These are phyloP conservation scores for Diabrotica virgifera DNA, from an alignment of 1,140 invertebrate genomes.

Conservation along the genomic window DNA sequence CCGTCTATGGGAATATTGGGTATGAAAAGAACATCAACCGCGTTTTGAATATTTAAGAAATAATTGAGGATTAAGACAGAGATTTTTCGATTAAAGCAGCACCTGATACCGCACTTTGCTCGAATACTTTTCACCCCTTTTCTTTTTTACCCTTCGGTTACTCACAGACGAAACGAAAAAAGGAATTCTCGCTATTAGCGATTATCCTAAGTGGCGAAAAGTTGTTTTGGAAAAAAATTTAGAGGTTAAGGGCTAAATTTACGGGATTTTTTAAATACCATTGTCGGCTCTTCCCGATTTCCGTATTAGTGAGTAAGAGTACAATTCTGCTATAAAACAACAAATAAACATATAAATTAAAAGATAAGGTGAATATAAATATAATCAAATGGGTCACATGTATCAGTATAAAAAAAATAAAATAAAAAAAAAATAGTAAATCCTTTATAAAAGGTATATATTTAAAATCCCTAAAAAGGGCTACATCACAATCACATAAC, in stretches of 20 bases:
- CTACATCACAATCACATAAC: too few relatives aligned
- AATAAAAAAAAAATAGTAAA: too few relatives aligned
- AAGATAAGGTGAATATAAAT: too few relatives aligned
- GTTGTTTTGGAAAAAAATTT: background rate
- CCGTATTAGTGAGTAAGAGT: too few relatives aligned
- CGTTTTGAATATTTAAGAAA: conserved; percentile 27
- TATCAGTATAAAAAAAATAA: too few relatives aligned
- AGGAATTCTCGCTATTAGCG: background rate
- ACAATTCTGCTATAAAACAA: too few relatives aligned
- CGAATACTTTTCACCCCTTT: conserved; percentile 18
- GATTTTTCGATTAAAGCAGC: conserved; percentile 26
- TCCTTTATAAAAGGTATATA: too few relatives aligned
- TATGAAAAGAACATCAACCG: conserved; percentile 17
- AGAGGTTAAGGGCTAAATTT: background rate
- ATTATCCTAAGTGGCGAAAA: conserved; percentile 2
- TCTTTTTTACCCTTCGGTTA: conserved; percentile 13
- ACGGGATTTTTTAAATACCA: too few relatives aligned
- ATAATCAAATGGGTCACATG: too few relatives aligned
- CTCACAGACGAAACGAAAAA: background rate
- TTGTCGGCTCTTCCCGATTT: too few relatives aligned
- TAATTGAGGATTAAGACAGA: conserved; percentile 26
- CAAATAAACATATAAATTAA: too few relatives aligned
- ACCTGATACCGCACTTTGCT: conserved; percentile 26
- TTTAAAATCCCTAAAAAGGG: too few relatives aligned
- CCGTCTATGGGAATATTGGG: conserved; percentile 11